phyloP scores from a whole-genome alignment of 2,113 vertebrate species.

The Ellobius talpinus region DNA sequence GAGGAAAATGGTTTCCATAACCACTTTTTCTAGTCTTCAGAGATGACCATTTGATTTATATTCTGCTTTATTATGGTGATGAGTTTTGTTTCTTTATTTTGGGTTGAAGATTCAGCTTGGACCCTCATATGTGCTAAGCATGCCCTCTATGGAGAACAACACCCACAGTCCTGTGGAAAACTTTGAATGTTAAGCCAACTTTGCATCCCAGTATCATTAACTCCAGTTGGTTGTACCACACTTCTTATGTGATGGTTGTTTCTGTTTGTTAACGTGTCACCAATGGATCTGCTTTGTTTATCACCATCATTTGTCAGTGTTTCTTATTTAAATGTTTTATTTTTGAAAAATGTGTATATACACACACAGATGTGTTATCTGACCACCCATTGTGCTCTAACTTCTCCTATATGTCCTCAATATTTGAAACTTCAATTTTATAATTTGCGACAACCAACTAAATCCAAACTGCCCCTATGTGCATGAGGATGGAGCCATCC shows the following conservation, averaged over 20 bases:
- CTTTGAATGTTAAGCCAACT: not conserved
- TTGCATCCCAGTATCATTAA: constrained; percentile 5
- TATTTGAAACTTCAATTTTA: too few species aligned
- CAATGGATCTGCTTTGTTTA: too few species aligned
- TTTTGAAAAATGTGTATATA: too few species aligned
- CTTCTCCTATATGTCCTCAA: too few species aligned
- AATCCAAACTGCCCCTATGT: too few species aligned
- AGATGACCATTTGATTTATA: not conserved
- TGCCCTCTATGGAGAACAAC: not conserved
- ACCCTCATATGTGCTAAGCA: not conserved
- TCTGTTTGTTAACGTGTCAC: not conserved
- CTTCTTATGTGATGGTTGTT: not conserved
- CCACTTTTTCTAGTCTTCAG: not conserved
- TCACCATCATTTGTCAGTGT: too few species aligned
- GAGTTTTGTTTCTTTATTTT: not conserved
- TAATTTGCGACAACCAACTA: too few species aligned
- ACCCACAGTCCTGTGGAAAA: not conserved
- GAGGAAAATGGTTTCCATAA: not conserved
- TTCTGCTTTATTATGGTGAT: not conserved
- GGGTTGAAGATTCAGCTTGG: not conserved
- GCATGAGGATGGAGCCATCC: too few species aligned
- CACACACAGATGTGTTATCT: too few species aligned
- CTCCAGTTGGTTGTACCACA: not conserved
- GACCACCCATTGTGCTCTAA: too few species aligned
- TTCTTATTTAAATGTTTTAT: too few species aligned